Conservation (phyloP, 2,888 invertebrate species). For the Eupithecia inturbata region DNA sequence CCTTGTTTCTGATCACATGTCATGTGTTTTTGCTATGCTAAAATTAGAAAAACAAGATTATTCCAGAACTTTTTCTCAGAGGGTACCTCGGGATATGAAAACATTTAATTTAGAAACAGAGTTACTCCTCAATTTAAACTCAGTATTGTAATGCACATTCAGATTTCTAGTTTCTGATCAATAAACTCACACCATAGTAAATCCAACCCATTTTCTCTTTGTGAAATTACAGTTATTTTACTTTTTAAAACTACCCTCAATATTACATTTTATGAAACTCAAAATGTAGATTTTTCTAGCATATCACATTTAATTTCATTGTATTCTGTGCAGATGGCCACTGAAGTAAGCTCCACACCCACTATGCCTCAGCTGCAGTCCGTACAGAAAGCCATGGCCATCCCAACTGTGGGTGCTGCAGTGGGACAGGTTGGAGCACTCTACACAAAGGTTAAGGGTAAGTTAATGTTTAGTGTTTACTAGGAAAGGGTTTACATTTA, state of each 20-base stretch:
- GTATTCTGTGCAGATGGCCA: constrained; percentile 65
- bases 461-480: constrained; percentile 8
- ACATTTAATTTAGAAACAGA: neutral
- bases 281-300: neutral
- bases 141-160: neutral
- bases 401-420: constrained; percentile 83
- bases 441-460: constrained; percentile 82
- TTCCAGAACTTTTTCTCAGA: neutral
- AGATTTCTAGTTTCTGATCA: neutral
- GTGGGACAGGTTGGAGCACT: constrained; percentile 83
- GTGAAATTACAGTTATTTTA: neutral
- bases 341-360: constrained; percentile 69
- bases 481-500: neutral
- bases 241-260: constrained; percentile 7
- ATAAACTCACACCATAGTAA: neutral
- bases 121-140: neutral
- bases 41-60: neutral
- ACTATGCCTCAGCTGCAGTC: constrained; percentile 74
- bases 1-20: neutral
- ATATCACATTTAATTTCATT: neutral
- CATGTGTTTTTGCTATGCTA: neutral
- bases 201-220: neutral
- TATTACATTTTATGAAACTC: neutral
- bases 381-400: constrained; percentile 80
- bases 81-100: too few relatives aligned